Conservation (phyloP, 2,797 vertebrate species). For the Thamnophis elegans region DNA sequence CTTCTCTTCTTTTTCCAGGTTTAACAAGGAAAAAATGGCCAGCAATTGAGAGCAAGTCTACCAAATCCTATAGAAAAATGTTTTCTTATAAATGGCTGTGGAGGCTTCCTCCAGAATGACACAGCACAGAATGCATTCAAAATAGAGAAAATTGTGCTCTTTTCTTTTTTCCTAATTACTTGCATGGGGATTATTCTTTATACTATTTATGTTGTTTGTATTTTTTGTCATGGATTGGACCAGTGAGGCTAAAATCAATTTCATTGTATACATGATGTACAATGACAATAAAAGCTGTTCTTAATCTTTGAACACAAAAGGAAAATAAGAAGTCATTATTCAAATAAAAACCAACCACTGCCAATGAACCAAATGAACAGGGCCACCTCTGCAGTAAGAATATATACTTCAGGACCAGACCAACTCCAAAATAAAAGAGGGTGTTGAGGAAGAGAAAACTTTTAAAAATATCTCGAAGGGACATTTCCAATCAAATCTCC, state of each 20-base stretch:
- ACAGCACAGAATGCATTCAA: neutral
- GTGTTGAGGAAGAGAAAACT: neutral
- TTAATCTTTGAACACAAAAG: neutral
- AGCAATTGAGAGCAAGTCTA: too few relatives aligned
- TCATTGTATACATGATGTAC: too few relatives aligned
- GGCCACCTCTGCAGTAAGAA: neutral
- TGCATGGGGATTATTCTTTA: too few relatives aligned
- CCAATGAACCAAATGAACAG: neutral
- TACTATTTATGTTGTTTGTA: too few relatives aligned
- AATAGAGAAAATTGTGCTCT: neutral
- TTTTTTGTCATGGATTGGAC: too few relatives aligned
- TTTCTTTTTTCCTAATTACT: neutral
- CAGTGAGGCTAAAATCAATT: too few relatives aligned
- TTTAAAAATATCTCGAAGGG: neutral
- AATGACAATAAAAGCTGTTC: too few relatives aligned
- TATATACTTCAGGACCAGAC: neutral
- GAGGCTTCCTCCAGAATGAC: neutral
- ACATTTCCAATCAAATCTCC: neutral
- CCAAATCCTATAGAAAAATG: too few relatives aligned
- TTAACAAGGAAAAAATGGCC: too few relatives aligned
- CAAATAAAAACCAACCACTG: too few relatives aligned
- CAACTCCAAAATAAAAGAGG: neutral
- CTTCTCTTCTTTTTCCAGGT: too few relatives aligned
- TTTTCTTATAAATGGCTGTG: too few relatives aligned
- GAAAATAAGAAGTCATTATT: neutral